A percentile compares a stretch with the other conserved stretches of the same genome.
Conservation (phyloP, 2,888 invertebrate species). For the Netelia virgata region DNA sequence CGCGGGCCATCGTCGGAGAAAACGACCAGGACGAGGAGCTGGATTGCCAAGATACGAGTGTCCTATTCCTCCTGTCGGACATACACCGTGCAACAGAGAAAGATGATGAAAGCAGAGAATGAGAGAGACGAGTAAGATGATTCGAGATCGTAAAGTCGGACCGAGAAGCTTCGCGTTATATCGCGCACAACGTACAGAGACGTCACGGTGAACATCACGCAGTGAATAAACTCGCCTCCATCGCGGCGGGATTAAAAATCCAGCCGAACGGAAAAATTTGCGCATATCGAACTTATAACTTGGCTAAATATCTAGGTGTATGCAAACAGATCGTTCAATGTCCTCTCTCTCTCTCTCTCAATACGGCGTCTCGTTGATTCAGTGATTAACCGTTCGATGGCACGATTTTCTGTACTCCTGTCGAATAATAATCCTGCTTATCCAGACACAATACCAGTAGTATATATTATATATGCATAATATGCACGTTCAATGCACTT, state of each 20-base stretch:
- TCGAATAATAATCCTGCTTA: constrained; percentile 2
- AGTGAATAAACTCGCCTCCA: not conserved
- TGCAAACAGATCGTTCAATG: constrained; percentile 2
- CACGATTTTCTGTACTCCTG: not conserved
- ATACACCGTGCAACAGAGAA: not conserved
- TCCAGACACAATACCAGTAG: not conserved
- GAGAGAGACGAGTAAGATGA: constrained; percentile 17
- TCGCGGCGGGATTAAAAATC: too few species aligned
- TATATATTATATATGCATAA: constrained; percentile 6
- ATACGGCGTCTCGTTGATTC: constrained; percentile 13
- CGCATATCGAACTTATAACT: too few species aligned
- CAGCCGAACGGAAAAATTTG: too few species aligned
- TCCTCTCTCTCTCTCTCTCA: too few species aligned
- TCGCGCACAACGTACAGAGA: constrained; percentile 30
- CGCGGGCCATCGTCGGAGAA: constrained; percentile 32
- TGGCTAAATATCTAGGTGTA: not conserved
- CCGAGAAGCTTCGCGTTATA: constrained; percentile 28
- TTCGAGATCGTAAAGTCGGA: constrained; percentile 29
- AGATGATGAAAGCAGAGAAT: constrained; percentile 4
- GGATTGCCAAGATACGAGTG: constrained; percentile 60
- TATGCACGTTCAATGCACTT: constrained; percentile 14
- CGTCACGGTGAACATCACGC: not conserved
- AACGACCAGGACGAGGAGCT: constrained; percentile 32
- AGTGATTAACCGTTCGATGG: constrained; percentile 14
- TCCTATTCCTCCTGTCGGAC: constrained; percentile 22